Base-by-base conservation (phyloP, 2,888 invertebrate genomes). In the Eurytoma adleriae region DNA sequence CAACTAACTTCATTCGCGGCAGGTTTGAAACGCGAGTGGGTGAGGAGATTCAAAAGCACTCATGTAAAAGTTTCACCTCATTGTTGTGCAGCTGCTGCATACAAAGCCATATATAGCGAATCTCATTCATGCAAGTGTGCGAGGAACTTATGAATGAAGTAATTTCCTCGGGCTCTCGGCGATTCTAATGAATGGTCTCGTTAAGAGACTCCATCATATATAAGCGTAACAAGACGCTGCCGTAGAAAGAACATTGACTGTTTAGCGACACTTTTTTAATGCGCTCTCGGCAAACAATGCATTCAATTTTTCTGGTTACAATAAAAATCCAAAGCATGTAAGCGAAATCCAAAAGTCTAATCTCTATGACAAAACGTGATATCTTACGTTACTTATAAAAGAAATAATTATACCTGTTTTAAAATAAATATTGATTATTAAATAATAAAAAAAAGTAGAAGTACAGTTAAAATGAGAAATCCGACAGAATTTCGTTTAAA, bases 121-220 rank as follows among this genome's bases (percentile, higher is more conserved):
- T 18, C 16, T 12, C 13, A 10, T 54, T 54, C 54, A 18, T 61
- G 50, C 18, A n/a, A n/a, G 3, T 54, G 18, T 30, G 59, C 50
- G 67, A 13, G 57, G n/a, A 67, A 67, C 40, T 74, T 67, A 59
- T 68, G 75, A 75, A 75, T 75, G 67, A 66, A 67, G 59, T 59
- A 67, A 67, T 67, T 75, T 67, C 50, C 50, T 14, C 10, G 24
- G 66, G 20, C 57, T n/a, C 24, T 20, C 67, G n/a, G 30, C 24
- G 48, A 67, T 67, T 57, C 57, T 66, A 74, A 57, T 67, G 48
- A 57, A 48, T 66, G 66, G 66, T n/a, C 66, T 67, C 48, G 57
- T 66, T 74, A 56, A 48, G 48, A 48, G 10, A 4, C 52, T 50
- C 27, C n/a, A 54, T 27, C 27, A 12, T 16, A n/a, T 52, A 24